Base-by-base conservation (phyloP, 2,797 vertebrate species). In the Hoplostethus atlanticus region DNA sequence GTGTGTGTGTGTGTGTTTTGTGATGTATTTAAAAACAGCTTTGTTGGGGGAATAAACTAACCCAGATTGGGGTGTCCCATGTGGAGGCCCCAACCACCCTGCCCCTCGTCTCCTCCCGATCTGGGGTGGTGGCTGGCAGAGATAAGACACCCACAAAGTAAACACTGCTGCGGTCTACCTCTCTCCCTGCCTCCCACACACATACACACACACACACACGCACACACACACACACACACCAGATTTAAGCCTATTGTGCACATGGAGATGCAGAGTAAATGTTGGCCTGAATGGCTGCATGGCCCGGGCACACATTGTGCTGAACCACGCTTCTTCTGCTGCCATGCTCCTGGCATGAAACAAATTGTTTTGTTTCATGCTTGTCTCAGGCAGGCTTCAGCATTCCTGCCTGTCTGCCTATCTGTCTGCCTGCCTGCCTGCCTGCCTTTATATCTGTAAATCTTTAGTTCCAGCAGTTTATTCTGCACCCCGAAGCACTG, bases 111-210 rank as follows among this genome's bases (percentile, higher is more conserved):
- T 62, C 34, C 48, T 58, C 62, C 44, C 0, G 10, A 64, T 81
- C 73, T 59, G 50, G 30, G 53, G 9, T 68, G 74, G 71, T 79
- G 77, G 78, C 76, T 51, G 69, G 47, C 58, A 38, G 74, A 82
- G 82, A 90, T 84, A 83, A 86, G 82, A 80, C 64, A 57, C 70
- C 65, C 57, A 68, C 67, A 72, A 72, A 77, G 59, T 46, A 71
- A 89, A 84, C 54, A 73, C 52, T 6, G 56, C 58, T 51, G 55
- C 57, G 56, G 38, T 71, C 67, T 59, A 17, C 55, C 70, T 52
- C 67, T 50, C 66, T 63, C 10, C 47, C 40, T 34, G 17, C 38
- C n/a, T n/a, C 34, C 34, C 40, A 44, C 12, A 40, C 9, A 17
- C 38, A 28, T 36, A 51, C 65, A 55, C 21, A 40, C 30, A 34